phyloP scores from a whole-genome alignment of 2,888 invertebrate species.

The Caenorhabditis japonica region DNA sequence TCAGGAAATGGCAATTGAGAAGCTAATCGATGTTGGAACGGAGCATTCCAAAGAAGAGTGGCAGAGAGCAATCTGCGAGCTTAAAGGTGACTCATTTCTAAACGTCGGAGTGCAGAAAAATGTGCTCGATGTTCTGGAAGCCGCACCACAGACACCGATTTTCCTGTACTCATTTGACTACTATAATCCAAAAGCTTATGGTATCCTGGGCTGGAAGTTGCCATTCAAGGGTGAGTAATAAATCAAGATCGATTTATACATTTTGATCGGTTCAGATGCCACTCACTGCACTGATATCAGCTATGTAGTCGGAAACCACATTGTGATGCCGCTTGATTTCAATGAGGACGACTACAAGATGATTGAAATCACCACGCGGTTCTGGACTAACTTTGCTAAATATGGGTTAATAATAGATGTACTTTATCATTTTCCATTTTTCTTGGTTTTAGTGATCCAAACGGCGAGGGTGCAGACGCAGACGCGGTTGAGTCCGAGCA shows the following conservation, averaged over 20 bases:
- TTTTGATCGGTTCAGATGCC: constrained; percentile 56
- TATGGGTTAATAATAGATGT: constrained; percentile 61
- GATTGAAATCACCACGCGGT: constrained; percentile 62
- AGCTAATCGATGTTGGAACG: constrained; percentile 40
- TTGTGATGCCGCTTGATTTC: constrained; percentile 64
- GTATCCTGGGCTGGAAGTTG: constrained; percentile 63
- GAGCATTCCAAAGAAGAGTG: constrained; percentile 51
- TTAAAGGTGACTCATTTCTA: constrained; percentile 48
- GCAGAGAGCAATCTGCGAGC: constrained; percentile 35
- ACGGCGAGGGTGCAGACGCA: constrained; percentile 36
- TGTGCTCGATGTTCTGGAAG: constrained; percentile 44
- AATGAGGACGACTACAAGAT: constrained; percentile 65
- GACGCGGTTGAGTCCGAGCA: constrained; percentile 9
- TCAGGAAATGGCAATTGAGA: constrained; percentile 32
- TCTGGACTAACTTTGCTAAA: constrained; percentile 71
- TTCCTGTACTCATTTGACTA: constrained; percentile 69
- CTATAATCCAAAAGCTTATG: constrained; percentile 64
- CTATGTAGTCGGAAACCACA: constrained; percentile 69
- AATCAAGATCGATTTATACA: too few relatives aligned
- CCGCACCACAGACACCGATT: constrained; percentile 52
- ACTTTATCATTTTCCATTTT: not conserved
- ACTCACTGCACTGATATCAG: constrained; percentile 73
- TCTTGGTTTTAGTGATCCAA: constrained; percentile 46
- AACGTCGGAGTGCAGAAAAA: constrained; percentile 48
- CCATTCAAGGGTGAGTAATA: constrained; percentile 58